A percentile compares a stretch with the other conserved stretches of the same genome.
phyloP scores from a whole-genome alignment of 2,888 invertebrate genomes.

The Apodemia duryi region DNA sequence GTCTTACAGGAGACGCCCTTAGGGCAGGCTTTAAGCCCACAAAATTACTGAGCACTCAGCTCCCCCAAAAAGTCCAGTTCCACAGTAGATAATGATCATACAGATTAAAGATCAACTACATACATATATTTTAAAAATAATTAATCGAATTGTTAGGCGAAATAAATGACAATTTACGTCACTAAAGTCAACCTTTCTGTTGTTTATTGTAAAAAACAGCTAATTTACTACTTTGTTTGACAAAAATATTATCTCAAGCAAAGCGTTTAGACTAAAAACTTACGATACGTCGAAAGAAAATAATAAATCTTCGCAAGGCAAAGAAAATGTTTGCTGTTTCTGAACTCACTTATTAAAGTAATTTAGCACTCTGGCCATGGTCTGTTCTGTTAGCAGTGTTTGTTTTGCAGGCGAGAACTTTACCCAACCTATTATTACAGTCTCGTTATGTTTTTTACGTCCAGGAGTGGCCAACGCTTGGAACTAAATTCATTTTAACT shows the following conservation, averaged over 20 bases:
- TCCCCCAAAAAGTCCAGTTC: too few relatives aligned
- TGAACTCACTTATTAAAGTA: slow-evolving; percentile 53
- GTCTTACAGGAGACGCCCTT: too few relatives aligned
- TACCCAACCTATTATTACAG: slow-evolving; percentile 72
- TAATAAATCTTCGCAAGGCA: slow-evolving; percentile 31
- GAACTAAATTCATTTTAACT: slow-evolving; percentile 27
- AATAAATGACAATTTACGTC: too few relatives aligned
- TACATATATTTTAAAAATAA: too few relatives aligned
- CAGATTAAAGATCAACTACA: too few relatives aligned
- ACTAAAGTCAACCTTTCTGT: too few relatives aligned
- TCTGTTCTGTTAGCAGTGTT: slow-evolving; percentile 66
- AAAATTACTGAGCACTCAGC: too few relatives aligned
- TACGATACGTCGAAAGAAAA: slow-evolving; percentile 22
- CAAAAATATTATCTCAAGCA: background rate
- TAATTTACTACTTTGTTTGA: background rate
- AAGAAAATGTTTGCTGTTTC: slow-evolving; percentile 30
- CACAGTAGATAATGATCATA: too few relatives aligned
- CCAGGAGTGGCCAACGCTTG: slow-evolving; percentile 51
- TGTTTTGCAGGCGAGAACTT: slow-evolving; percentile 78
- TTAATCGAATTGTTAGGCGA: too few relatives aligned
- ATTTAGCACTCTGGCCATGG: slow-evolving; percentile 46
- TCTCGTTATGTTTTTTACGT: slow-evolving; percentile 69
- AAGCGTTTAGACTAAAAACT: slow-evolving; percentile 13
- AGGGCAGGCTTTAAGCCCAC: too few relatives aligned
- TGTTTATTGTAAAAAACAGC: too few relatives aligned